Evolutionary conservation across 1,140 invertebrate species (phyloP), one percentile per base, ranked within the genome.

Genomic region (Papilio polytes): DNA sequence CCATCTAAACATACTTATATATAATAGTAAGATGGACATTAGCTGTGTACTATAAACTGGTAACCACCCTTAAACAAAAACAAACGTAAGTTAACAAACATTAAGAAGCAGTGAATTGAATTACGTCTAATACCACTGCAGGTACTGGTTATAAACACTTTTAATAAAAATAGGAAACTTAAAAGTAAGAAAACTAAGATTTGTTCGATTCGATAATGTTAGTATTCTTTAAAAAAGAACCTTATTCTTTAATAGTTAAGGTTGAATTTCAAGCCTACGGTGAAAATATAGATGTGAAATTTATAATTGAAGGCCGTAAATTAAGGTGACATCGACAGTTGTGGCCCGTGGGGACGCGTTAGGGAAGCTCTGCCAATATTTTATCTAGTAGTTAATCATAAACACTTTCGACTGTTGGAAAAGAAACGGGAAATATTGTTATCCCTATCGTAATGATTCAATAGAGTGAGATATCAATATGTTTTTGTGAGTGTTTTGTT

Each of bases 311-410:
- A 89, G 89, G 89, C 87, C 91, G 92, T 94, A 94, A 94, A 94
- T 94, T 93, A 94, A 94, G 91, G 92, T 94, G 93, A 94, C 93
- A 94, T 90, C 92, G 92, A 91, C 93, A 94, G 93, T 94, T 93
- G 92, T 91, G 92, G 90, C 90, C 90, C 88, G 82, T 84, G 83
- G 85, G 87, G 87, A 84, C 83, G 88, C 79, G 82, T 80, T 72
- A 87, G 89, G 90, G 87, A 85, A 87, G 83, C 83, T 79, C 81
- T 88, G 88, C 89, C 91, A 92, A 94, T 94, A 94, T 92, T 94
- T 94, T 94, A 93, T 94, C 89, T 88, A 83, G 85, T 88, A 88
- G 91, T 89, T 92, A 94, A 94, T 94, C 94, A 93, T 93, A 90
- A 92, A 15, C 7, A 3, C 0, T 56, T 56, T 56, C 53, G n/a